Evolutionary conservation across 2,113 vertebrate genomes (phyloP).

Genomic region (Cyanoderma ruficeps): DNA sequence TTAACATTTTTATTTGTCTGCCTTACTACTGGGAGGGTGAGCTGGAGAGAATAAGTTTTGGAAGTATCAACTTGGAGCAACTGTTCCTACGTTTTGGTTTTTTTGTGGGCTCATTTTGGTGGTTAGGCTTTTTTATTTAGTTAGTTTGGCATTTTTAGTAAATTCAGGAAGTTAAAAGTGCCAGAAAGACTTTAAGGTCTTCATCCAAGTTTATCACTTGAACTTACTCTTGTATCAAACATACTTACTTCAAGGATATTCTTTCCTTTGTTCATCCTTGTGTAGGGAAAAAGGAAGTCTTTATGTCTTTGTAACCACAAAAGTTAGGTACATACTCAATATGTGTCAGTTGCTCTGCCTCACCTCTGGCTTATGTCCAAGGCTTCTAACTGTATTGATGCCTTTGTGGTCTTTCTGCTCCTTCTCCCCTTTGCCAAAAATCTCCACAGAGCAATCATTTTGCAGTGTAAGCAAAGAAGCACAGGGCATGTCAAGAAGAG

Average conservation of each 20-base stretch:
- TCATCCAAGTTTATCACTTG: not conserved
- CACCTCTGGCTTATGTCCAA: not conserved
- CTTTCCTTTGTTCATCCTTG: constrained; percentile 49
- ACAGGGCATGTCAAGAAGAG: not conserved
- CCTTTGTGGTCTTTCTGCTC: not conserved
- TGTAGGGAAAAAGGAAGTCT: not conserved
- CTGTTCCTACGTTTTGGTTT: not conserved
- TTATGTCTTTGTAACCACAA: not conserved
- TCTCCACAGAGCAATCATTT: not conserved
- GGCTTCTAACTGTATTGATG: not conserved
- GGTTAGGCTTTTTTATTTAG: not conserved
- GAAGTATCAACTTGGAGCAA: not conserved
- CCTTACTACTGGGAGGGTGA: not conserved
- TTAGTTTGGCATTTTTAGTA: constrained; percentile 14
- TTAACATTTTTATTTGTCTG: not conserved
- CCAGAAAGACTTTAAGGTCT: constrained; percentile 6
- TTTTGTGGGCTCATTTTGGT: not conserved
- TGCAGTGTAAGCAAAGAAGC: not conserved
- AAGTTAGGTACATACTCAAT: not conserved
- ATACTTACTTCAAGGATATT: not conserved
- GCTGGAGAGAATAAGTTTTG: not conserved
- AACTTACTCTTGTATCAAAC: not conserved
- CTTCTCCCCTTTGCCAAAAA: not conserved
- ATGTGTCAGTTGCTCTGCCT: not conserved
- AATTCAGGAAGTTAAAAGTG: not conserved